Base-by-base conservation (phyloP, 2,797 vertebrate genomes). In the Sebastes elongatus region DNA sequence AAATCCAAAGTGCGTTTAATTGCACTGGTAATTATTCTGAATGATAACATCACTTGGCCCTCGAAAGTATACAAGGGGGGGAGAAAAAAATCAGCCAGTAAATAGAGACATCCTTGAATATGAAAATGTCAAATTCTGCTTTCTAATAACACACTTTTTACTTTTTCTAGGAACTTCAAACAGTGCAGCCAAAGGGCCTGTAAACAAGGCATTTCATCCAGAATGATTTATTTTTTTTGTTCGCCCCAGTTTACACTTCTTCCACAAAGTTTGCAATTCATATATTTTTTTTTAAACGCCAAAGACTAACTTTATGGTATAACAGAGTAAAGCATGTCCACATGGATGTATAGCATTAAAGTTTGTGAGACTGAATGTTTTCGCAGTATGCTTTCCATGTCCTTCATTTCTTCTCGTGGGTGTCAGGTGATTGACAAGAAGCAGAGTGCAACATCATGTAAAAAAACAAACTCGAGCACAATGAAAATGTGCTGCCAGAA, bases 381-480 rank as follows among this genome's bases (percentile, higher is more conserved):
- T 55, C 18, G 1, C 66, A 8, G 69, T 27, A 52, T 60, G 32
- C 75, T 57, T 52, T 35, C 28, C 25, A 10, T 30, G 30, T 69
- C 25, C 65, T 74, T 63, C 2, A 2, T 46, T 61, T 64, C n/a
- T 22, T 38, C 42, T 69, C 2, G 6, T 38, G 35, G 46, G 59
- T 68, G 61, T 55, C 56, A 60, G 18, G 49, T 81, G 83, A 85
- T 67, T 81, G 78, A 83, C 81, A 84, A 22, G 60, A 83, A 69
- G 65, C 78, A 73, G 70, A 61, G 33, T 46, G 70, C 35, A 79
- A 61, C 66, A 56, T 30, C 64, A 73, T 20, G 60, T 28, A 66
- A 32, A 28, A 57, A 5, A 20, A 32, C 7, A 49, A 49, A 33
- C 13, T 25, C 0, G 1, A 76, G 49, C 55, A 18, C 49, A 23